These are phyloP conservation scores for Fopius arisanus DNA, from an alignment of 1,140 invertebrate genomes.

Conservation along the genomic window DNA sequence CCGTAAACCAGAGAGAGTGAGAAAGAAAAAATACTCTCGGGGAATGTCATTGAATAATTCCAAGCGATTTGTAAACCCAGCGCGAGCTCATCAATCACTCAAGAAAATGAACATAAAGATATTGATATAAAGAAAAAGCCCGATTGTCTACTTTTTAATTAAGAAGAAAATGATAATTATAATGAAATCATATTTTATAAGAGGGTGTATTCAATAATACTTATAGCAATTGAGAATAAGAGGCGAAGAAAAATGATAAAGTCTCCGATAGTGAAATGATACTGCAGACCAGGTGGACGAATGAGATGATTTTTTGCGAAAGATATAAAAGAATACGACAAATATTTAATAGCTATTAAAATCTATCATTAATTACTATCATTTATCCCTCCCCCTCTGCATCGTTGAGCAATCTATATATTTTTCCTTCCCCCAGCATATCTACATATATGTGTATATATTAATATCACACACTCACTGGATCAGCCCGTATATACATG, in stretches of 20 bases:
- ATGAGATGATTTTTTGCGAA: conserved; percentile 36
- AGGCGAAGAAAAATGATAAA: conserved; percentile 22
- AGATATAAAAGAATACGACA: conserved; percentile 33
- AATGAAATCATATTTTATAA: conserved; percentile 45
- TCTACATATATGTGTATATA: conserved; percentile 35
- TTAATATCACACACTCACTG: conserved; percentile 17
- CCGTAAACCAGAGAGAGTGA: too few species aligned
- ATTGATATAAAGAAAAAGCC: conserved; percentile 22
- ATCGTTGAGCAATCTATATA: neutral
- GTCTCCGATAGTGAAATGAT: conserved; percentile 14
- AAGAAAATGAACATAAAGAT: conserved; percentile 25
- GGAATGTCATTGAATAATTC: neutral
- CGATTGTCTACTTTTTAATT: conserved; percentile 42
- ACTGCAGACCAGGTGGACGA: conserved; percentile 34
- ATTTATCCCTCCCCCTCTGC: conserved; percentile 18
- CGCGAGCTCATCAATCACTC: conserved; percentile 37
- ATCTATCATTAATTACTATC: conserved; percentile 25
- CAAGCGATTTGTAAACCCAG: too few species aligned
- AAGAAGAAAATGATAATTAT: conserved; percentile 35
- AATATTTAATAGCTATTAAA: conserved; percentile 31
- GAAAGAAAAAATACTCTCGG: too few species aligned
- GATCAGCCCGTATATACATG: conserved; percentile 22
- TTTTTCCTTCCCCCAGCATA: neutral
- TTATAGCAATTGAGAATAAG: conserved; percentile 39
- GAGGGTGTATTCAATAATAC: conserved; percentile 39